Conservation (phyloP, 2,113 vertebrate species). For the Nesospiza acunhae region DNA sequence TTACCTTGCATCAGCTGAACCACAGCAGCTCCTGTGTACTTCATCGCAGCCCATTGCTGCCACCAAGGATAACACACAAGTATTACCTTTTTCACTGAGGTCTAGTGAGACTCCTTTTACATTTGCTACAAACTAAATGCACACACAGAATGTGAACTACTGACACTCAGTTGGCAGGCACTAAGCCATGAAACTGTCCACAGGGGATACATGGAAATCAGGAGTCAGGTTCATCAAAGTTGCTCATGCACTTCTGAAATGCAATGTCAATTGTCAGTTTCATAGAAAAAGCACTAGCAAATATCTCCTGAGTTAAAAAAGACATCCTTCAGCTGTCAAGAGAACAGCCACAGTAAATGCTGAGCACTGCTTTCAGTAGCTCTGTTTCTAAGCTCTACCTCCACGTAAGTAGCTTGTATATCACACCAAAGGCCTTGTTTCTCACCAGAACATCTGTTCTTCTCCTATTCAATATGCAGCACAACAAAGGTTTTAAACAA, state of each 20-base stretch:
- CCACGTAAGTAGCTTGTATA: not conserved
- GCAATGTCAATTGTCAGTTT: not conserved
- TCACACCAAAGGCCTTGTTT: not conserved
- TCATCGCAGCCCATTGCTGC: not conserved
- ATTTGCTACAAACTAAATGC: not conserved
- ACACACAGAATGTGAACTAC: not conserved
- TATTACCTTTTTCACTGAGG: not conserved
- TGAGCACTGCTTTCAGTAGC: not conserved
- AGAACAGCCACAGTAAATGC: not conserved
- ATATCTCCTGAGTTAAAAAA: not conserved
- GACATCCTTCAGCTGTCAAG: not conserved
- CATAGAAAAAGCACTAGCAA: not conserved
- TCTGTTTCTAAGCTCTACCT: not conserved
- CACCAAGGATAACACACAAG: not conserved
- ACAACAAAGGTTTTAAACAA: not conserved
- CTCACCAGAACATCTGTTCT: not conserved
- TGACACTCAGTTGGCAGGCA: not conserved
- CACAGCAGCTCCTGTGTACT: not conserved
- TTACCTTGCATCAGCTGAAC: not conserved
- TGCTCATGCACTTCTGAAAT: not conserved
- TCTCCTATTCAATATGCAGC: not conserved
- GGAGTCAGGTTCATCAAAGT: not conserved
- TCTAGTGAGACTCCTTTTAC: not conserved
- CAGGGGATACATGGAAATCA: not conserved
- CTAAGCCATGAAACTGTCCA: not conserved